Evolutionary conservation across 2,797 vertebrate genomes (phyloP), one percentile per base, ranked within the genome.

Genomic region (Synanceia verrucosa): DNA sequence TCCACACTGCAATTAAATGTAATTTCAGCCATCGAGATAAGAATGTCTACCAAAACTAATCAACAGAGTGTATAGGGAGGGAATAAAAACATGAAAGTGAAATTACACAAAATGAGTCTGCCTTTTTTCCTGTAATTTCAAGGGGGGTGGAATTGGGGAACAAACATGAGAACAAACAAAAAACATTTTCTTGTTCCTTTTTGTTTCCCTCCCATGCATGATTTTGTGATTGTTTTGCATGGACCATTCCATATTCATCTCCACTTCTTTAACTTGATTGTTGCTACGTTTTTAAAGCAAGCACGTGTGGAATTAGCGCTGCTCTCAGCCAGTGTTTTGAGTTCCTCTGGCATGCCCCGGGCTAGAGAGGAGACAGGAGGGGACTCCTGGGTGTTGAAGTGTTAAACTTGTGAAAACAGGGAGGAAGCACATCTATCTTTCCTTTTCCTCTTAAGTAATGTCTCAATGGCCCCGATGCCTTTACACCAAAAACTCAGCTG

Each of bases 21-120:
- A 89, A 93, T 92, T 93, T 88, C 73, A 81, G 78, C 82, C 73
- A 83, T 82, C 19, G 67, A 82, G 92, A 93, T 94, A 91, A 93
- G 88, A 87, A 68, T 9, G 82, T 79, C 87, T 80, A 86, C 79
- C 86, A 84, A 91, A 93, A 78, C 87, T 75, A 89, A 91, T 92
- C 86, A 86, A 82, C 81, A 70, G 76, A 73, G 76, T 52, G 50
- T 69, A 75, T 48, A 60, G 85, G 71, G 73, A 81, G 76, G 84
- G 81, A 89, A 86, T 47, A 65, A 73, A 87, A 82, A 89, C 86
- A 89, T 92, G 79, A 93, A 93, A 91, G 91, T 78, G 69, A 86
- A 92, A 89, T 92, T 86, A 86, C 73, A 82, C 85, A 78, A 91
- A 93, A 92, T 87, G 81, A 90, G 84, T 48, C 69, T 11, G 71